Base-by-base conservation (phyloP, 2,888 invertebrate species). In the Cantharis rufa region DNA sequence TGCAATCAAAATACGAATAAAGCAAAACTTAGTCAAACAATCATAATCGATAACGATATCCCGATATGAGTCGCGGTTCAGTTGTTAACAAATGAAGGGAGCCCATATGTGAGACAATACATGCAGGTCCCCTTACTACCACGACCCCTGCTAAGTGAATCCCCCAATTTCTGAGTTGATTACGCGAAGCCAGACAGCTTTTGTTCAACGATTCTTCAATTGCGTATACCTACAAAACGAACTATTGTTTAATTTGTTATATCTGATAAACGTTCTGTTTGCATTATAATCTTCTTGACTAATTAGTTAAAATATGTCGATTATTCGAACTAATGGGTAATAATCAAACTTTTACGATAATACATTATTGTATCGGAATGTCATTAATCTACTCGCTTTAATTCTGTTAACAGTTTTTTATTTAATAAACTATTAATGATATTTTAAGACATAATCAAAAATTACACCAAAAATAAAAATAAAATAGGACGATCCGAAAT, bases 161-260 rank as follows among this genome's bases (percentile, higher is more conserved):
- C 86, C 86, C 86, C 86, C 85, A 86, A 86, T 86, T 86, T 85
- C 85, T 84, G 85, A 86, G 86, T 87, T 87, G 87, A 87, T 87
- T 87, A 87, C 86, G 82, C 84, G 86, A 86, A 86, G 86, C 86
- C 86, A 86, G 86, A 86, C 86, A 83, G 86, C 86, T 85, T 86
- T 86, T 81, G 79, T 79, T 79, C 77, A 75, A 75, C 79, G 75
- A 77, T 77, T 75, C 77, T 79, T 77, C 79, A 74, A 79, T 77
- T 79, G 75, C 75, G 75, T 75, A 70, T 62, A 74, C 71, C 48
- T 74, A 74, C 69, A 73, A 72, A 71, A 74, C 62, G 28, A n/a
- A 71, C 79, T 24, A 75, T 77, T 77, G 73, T 79, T 72, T 76
- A 70, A 77, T 77, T 70, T 64, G 70, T 69, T 69, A 69, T 16